Base-by-base conservation (phyloP, 2,888 invertebrate genomes). In the Ennomos quercinarius region DNA sequence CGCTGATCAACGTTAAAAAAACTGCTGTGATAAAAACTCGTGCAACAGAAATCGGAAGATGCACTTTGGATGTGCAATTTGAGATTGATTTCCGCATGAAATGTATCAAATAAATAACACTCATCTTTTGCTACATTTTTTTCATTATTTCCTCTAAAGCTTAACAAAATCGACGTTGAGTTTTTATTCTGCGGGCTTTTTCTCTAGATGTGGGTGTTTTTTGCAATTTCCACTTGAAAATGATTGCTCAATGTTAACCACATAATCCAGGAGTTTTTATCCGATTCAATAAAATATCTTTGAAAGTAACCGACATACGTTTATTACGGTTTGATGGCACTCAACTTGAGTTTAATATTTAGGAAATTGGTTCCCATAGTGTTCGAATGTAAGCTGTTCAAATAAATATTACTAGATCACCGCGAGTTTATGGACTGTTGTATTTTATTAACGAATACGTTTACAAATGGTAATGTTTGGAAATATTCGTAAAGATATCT, bases 81-180 rank as follows among this genome's bases (percentile, higher is more conserved):
- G 91, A 91, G 91, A 89, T 81, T 83, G 80, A 86, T 88, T 90
- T 91, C 91, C 91, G 91, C 90, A 84, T 83, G 89, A 87, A 83
- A 78, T 83, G 72, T 72, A 66, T 73, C 80, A 81, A 90, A 91
- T 86, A 84, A 85, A 80, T 78, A 77, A 83, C 79, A 84, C 81
- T 83, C 79, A 80, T 76, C 72, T 81, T 54, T 78, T 80, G 83
- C 77, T 76, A 78, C 75, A 72, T 78, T 88, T 86, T n/a, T 87
- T 89, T 85, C 73, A 56, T 38, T 63, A 63, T 80, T 82, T 82
- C 81, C 81, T 83, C 73, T 35, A 55, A 55, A 50, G 41, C 35
- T 58, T 52, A 37, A 51, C 48, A 37, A 60, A 61, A 56, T 47
- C 49, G 13, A 49, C n/a, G 13, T 38, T 0, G 36, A 10, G 57